Conservation (phyloP, 2,113 vertebrate genomes). For the Balaeniceps rex region DNA sequence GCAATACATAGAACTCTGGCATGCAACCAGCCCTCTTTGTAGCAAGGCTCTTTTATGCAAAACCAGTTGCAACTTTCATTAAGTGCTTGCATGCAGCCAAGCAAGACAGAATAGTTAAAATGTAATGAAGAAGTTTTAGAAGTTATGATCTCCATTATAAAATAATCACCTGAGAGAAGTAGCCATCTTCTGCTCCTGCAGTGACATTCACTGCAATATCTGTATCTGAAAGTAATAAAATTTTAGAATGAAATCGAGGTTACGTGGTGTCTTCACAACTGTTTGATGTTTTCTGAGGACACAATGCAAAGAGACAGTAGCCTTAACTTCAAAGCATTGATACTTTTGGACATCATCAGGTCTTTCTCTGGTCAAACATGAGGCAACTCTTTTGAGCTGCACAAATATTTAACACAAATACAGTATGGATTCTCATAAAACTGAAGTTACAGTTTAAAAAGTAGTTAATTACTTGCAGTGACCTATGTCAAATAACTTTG, state of each 20-base stretch:
- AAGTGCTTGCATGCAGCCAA: background rate
- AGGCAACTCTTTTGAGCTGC: background rate
- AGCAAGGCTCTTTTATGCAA: background rate
- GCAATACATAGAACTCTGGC: background rate
- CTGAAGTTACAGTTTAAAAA: background rate
- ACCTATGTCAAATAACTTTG: background rate
- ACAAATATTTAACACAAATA: background rate
- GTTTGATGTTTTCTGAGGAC: background rate
- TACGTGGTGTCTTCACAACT: background rate
- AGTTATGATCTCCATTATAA: background rate
- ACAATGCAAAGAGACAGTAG: background rate
- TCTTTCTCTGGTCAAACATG: background rate
- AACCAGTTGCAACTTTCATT: background rate
- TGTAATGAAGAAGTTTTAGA: background rate
- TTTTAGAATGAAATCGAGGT: background rate
- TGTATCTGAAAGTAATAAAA: background rate
- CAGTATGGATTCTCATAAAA: background rate
- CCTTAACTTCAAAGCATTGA: background rate
- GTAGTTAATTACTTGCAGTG: background rate
- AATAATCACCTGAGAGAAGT: background rate
- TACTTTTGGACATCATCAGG: background rate
- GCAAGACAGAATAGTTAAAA: background rate
- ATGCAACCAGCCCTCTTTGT: background rate
- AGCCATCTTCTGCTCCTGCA: background rate
- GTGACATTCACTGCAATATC: background rate